Percentiles rank a stretch among this genome's conserved stretches.
Evolutionary conservation across 2,113 vertebrate species (phyloP).

Genomic region (Callaeas wilsoni): DNA sequence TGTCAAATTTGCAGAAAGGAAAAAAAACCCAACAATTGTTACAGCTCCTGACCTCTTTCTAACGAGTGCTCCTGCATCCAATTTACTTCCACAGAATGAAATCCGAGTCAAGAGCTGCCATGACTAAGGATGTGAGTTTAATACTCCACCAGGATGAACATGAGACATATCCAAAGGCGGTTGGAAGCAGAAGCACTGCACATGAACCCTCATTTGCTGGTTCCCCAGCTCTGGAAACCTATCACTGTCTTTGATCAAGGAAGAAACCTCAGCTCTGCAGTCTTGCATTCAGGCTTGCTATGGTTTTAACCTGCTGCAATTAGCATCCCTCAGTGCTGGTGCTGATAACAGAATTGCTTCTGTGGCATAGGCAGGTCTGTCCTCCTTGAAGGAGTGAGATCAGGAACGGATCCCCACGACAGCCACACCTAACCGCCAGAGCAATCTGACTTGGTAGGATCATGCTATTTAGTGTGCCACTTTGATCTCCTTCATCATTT

Average conservation of each 20-base stretch:
- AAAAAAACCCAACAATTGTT: background rate
- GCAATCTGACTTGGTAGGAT: background rate
- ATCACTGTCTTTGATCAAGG: background rate
- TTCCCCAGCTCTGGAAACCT: background rate
- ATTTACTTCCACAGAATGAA: background rate
- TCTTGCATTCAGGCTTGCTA: background rate
- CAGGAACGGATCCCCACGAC: rapidly evolving
- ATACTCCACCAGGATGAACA: background rate
- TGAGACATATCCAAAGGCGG: background rate
- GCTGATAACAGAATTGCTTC: background rate
- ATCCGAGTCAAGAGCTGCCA: background rate
- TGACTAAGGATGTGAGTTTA: background rate
- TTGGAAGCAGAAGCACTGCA: background rate
- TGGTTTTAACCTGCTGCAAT: background rate
- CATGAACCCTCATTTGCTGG: rapidly evolving
- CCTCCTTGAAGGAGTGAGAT: background rate
- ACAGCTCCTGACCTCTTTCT: background rate
- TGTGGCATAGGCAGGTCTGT: background rate
- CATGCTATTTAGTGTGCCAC: rapidly evolving
- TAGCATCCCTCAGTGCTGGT: background rate
- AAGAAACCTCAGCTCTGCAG: background rate
- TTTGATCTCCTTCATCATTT: background rate
- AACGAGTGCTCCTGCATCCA: background rate
- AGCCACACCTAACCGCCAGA: background rate
- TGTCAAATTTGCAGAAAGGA: background rate